Percentiles rank a stretch among this genome's conserved stretches.
Evolutionary conservation across 2,888 invertebrate genomes (phyloP).

Genomic region (Platerodrilus igneus): DNA sequence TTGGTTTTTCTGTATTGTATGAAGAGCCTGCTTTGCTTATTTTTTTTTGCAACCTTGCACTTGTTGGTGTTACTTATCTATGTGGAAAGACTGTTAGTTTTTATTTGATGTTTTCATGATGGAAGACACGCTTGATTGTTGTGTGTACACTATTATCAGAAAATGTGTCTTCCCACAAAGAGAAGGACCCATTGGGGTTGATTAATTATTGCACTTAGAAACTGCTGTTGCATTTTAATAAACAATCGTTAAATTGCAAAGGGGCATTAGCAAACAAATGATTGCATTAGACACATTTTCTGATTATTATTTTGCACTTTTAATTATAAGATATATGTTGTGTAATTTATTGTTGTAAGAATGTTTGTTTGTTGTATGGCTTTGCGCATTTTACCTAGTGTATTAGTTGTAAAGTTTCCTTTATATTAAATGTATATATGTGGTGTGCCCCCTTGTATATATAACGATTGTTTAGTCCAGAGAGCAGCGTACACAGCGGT

Average conservation of each 20-base stretch:
- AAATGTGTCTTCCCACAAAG: slow-evolving; percentile 80
- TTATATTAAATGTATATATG: too few relatives aligned
- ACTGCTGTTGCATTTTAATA: slow-evolving; percentile 44
- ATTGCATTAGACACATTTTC: slow-evolving; percentile 60
- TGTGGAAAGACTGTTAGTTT: slow-evolving; percentile 71
- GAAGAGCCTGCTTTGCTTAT: slow-evolving; percentile 9
- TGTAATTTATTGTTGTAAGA: slow-evolving; percentile 30
- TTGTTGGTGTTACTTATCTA: slow-evolving; percentile 61
- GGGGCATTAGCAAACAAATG: slow-evolving; percentile 36
- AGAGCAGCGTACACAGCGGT: slow-evolving; percentile 45
- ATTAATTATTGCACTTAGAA: slow-evolving; percentile 57
- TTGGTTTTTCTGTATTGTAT: slow-evolving; percentile 11
- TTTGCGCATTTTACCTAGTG: slow-evolving; percentile 22
- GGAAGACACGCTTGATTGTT: slow-evolving; percentile 40
- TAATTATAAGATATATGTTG: slow-evolving; percentile 34
- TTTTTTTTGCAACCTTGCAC: slow-evolving; percentile 30
- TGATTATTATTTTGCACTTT: slow-evolving; percentile 49
- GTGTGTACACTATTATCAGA: slow-evolving; percentile 57
- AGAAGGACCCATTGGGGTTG: slow-evolving; percentile 56
- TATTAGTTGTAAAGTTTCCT: slow-evolving; percentile 21
- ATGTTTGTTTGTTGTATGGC: slow-evolving; percentile 22
- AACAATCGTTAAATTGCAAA: slow-evolving; percentile 48
- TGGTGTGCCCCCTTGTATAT: slow-evolving; percentile 48
- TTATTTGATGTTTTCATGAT: slow-evolving; percentile 44
- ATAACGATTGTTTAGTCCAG: slow-evolving; percentile 50